Percentiles rank a stretch among this genome's conserved stretches.
These are phyloP conservation scores for Pardalotus punctatus DNA, from an alignment of 2,113 vertebrate genomes.

Conservation along the genomic window DNA sequence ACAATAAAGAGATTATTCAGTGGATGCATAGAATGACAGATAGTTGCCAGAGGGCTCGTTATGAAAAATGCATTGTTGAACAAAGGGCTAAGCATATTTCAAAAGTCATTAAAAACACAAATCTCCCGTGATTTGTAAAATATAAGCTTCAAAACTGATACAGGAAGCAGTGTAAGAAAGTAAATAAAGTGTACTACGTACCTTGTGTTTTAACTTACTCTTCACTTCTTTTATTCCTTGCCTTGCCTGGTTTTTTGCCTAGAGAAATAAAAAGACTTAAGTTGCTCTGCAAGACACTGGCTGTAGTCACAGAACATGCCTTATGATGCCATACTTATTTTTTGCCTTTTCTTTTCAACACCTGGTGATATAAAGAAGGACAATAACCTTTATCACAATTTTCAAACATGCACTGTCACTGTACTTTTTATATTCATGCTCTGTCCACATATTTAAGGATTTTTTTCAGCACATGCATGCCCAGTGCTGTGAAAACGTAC, in stretches of 20 bases:
- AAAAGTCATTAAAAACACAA: constrained; percentile 82
- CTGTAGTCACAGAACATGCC: neutral
- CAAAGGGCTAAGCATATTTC: constrained; percentile 87
- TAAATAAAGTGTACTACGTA: constrained; percentile 58
- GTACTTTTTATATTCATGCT: neutral
- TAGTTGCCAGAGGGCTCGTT: constrained; percentile 84
- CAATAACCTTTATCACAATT: neutral
- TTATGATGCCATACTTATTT: neutral
- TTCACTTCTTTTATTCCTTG: constrained; percentile 92
- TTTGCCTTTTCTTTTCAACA: neutral
- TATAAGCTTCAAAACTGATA: constrained; percentile 57
- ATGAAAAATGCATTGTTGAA: constrained; percentile 86
- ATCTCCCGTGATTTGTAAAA: constrained; percentile 68
- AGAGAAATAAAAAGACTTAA: constrained; percentile 32
- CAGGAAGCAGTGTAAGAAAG: neutral
- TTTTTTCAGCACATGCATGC: neutral
- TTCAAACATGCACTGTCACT: neutral
- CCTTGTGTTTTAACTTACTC: constrained; percentile 91
- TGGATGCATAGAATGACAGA: constrained; percentile 79
- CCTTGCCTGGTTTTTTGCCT: constrained; percentile 94
- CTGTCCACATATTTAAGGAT: neutral
- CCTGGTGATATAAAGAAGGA: neutral
- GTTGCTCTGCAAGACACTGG: neutral
- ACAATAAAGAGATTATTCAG: constrained; percentile 82
- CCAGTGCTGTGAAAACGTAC: neutral